Conservation (phyloP, 2,113 vertebrate species). For the Cardinalis cardinalis region DNA sequence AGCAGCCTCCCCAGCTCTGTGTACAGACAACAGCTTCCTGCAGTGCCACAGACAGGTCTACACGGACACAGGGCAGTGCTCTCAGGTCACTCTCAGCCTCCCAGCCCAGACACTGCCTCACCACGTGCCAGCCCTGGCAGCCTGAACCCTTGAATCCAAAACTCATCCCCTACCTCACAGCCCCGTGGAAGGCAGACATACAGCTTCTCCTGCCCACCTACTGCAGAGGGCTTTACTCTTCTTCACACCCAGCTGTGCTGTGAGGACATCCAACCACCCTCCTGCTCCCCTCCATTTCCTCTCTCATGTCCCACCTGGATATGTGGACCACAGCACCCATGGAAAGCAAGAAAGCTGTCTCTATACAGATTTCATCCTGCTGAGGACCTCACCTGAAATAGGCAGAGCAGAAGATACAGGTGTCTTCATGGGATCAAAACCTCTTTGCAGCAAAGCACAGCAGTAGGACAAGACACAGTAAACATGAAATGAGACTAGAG, state of each 20-base stretch:
- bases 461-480: neutral
- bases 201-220: neutral
- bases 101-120: neutral
- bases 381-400: neutral
- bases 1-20: neutral
- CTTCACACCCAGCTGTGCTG: neutral
- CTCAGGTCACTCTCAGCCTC: neutral
- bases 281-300: neutral
- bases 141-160: neutral
- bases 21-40: neutral
- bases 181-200: fast-evolving
- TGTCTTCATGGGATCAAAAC: neutral
- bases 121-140: fast-evolving
- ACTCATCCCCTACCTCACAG: neutral
- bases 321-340: neutral
- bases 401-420: neutral
- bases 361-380: neutral
- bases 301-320: neutral
- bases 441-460: neutral
- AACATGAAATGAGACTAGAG: neutral
- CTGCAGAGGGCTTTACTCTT: neutral
- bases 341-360: neutral
- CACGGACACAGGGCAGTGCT: neutral
- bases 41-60: neutral
- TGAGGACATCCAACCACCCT: neutral